Percentiles rank a stretch among this genome's conserved stretches.
These are phyloP conservation scores for Mythimna impura DNA, from an alignment of 2,888 invertebrate species.

Conservation along the genomic window DNA sequence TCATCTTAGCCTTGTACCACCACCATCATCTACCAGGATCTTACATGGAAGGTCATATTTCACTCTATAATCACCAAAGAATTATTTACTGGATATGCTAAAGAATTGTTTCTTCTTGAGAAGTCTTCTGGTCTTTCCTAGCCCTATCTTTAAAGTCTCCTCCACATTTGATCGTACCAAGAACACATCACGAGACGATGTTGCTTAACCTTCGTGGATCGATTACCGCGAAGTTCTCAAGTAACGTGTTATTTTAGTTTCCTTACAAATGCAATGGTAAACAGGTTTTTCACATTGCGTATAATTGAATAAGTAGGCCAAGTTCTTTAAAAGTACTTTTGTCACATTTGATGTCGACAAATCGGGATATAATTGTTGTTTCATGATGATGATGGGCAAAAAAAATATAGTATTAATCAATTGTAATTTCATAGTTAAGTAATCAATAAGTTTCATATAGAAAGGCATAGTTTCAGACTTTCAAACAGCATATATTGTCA, in stretches of 20 bases:
- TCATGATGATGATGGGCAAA: not conserved
- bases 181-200: not conserved
- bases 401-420: not conserved
- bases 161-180: not conserved
- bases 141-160: not conserved
- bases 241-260: constrained; percentile 41
- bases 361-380: constrained; percentile 17
- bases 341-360: constrained; percentile 28
- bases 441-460: not conserved
- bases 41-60: not conserved
- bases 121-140: not conserved
- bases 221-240: constrained; percentile 31
- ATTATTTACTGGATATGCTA: not conserved
- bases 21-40: not conserved
- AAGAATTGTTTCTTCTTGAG: not conserved
- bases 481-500: not conserved
- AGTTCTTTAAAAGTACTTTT: constrained; percentile 41
- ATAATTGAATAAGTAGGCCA: constrained; percentile 40
- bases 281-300: constrained; percentile 32
- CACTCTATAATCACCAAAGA: not conserved
- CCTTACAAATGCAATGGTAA: constrained; percentile 26
- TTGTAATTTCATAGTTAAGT: not conserved
- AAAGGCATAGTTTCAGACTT: not conserved
- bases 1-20: not conserved
- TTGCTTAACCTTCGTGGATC: constrained; percentile 28